Evolutionary conservation across 2,797 vertebrate species (phyloP).

Genomic region (Diplodus puntazzo): DNA sequence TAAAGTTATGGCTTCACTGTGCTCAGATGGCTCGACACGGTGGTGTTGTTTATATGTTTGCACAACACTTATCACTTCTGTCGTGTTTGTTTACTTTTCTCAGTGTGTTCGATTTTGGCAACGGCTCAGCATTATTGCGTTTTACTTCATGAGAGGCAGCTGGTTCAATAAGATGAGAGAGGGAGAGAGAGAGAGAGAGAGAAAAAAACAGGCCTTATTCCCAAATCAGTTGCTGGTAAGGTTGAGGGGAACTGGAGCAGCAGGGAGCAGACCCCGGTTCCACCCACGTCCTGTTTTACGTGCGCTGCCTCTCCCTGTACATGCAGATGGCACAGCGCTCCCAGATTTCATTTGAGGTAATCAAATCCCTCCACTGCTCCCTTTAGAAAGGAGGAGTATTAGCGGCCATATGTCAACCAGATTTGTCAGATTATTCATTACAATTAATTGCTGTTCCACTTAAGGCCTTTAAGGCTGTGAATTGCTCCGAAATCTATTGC

Average conservation of each 20-base stretch:
- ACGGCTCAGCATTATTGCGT: conserved; percentile 86
- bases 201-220: conserved; percentile 82
- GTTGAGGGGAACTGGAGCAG: conserved; percentile 87
- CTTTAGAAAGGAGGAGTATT: conserved; percentile 99
- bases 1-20: conserved; percentile 80
- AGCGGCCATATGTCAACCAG: conserved; percentile 99
- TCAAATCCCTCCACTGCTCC: conserved; percentile 99
- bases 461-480: conserved; percentile 99
- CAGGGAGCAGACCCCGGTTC: conserved; percentile 90
- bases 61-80: conserved; percentile 88
- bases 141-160: conserved; percentile 93
- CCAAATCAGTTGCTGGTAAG: conserved; percentile 89
- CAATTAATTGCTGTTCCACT: conserved; percentile 99
- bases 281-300: conserved; percentile 93
- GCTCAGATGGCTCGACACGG: conserved; percentile 78
- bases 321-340: conserved; percentile 98
- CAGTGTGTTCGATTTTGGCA: conserved; percentile 85
- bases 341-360: conserved; percentile 99
- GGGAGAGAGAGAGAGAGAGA: not conserved
- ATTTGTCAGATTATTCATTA: conserved; percentile 99
- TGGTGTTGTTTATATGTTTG: conserved; percentile 87
- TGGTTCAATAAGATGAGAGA: conserved; percentile 91
- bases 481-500: conserved; percentile 99
- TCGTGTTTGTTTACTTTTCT: conserved; percentile 86
- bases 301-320: conserved; percentile 90